Evolutionary conservation across 2,113 vertebrate genomes (phyloP), one percentile per base, ranked within the genome.

Genomic region (Burhinus oedicnemus): DNA sequence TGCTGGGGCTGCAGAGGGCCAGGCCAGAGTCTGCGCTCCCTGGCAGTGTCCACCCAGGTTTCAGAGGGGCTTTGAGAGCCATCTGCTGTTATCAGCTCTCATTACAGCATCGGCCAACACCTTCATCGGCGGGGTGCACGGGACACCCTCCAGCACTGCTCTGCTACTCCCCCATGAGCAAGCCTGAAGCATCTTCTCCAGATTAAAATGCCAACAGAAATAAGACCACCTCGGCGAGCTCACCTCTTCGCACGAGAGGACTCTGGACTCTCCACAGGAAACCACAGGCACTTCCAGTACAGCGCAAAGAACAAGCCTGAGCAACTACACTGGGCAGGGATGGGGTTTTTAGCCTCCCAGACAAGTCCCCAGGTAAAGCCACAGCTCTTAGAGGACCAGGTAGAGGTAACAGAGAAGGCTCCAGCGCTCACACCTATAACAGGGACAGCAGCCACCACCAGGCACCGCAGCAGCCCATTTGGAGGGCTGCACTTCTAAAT

Each of bases 401-500:
- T 3, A 5, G 52, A 34, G 23, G 12, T 12, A 49, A 14, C 6
- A 4, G 45, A 25, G 16, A 22, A 19, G 5, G 34, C 49, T 29
- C 42, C 5, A 2, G 2, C 3, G 5, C 15, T 52, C 14, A 8
- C 12, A 20, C 8, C 15, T 7, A 2, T 6, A 3, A 6, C 4
- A 6, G 71, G 40, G 64, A 15, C 40, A 11, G 2, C 17, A 26
- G 25, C 5, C 12, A 6, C 38, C 34, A 14, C 4, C 21, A 30
- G 25, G 3, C 12, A 6, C 38, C 2, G 5, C 3, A 13, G 36
- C 84, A 26, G 32, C 32, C 42, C 5, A 1, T 13, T 23, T 10
- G 5, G 21, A 42, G n/a, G 20, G 20, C 19, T 9, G 11, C 20
- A 7, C 40, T 21, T 32, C 9, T 11, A 7, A 19, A 4, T 1